Conservation (phyloP, 2,113 vertebrate genomes). For the Hemiscyllium ocellatum region DNA sequence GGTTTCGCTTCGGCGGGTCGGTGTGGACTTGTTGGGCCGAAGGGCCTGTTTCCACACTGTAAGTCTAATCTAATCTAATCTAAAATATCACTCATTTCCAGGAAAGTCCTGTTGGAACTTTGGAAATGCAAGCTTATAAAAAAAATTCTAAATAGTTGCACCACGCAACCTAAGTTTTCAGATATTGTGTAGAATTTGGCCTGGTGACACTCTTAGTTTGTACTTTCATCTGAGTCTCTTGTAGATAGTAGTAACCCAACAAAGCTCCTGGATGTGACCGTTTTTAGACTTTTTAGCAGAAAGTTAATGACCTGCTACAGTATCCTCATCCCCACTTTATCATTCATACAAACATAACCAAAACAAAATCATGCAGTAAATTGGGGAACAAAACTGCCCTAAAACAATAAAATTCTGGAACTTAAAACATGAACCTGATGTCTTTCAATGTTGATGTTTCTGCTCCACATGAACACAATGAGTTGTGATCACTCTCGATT, state of each 20-base stretch:
- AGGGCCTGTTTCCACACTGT: too few species aligned
- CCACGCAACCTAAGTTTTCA: too few species aligned
- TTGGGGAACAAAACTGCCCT: not conserved
- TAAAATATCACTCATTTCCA: not conserved
- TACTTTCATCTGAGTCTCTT: too few species aligned
- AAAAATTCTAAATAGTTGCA: too few species aligned
- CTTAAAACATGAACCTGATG: not conserved
- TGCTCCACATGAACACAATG: not conserved
- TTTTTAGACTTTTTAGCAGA: not conserved
- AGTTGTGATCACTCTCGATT: not conserved
- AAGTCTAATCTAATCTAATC: too few species aligned
- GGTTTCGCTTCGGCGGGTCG: too few species aligned
- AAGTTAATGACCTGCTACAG: too few species aligned
- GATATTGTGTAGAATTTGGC: too few species aligned
- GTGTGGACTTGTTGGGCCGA: too few species aligned
- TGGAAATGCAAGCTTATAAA: not conserved
- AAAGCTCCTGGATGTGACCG: not conserved
- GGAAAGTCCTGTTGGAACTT: not conserved
- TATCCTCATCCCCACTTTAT: too few species aligned
- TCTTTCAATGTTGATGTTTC: not conserved
- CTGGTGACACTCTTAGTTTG: too few species aligned
- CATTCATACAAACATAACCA: too few species aligned
- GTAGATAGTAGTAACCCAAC: not conserved
- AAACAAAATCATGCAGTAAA: not conserved
- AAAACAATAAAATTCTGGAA: not conserved